These are phyloP conservation scores for Brachypodius melanocephalos DNA, from an alignment of 2,113 vertebrate species.

Conservation along the genomic window DNA sequence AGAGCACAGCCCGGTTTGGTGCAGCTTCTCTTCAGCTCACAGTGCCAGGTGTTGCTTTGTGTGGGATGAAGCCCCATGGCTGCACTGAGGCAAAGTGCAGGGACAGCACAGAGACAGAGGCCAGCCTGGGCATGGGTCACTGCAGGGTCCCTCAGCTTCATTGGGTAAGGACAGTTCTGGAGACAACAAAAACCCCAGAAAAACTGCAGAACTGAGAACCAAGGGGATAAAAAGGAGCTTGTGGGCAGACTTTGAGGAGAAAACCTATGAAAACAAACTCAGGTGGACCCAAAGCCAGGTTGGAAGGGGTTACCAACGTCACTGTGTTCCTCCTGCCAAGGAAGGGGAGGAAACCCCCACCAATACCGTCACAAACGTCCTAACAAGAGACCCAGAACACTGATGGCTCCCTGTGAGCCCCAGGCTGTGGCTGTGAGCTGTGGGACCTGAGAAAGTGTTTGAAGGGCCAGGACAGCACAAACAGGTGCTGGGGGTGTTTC, in stretches of 20 bases:
- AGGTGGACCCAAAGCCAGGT: neutral
- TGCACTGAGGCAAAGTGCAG: neutral
- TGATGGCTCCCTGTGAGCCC: neutral
- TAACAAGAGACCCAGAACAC: neutral
- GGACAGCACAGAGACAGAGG: neutral
- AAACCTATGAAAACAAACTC: neutral
- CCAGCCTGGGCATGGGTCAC: neutral
- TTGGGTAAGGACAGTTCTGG: fast-evolving
- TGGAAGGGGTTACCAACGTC: neutral
- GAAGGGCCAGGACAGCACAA: neutral
- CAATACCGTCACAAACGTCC: neutral
- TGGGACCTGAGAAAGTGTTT: fast-evolving
- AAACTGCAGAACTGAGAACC: neutral
- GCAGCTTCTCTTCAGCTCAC: neutral
- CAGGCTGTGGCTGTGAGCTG: neutral
- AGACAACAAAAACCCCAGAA: neutral
- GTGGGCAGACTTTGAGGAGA: neutral
- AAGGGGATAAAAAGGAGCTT: fast-evolving
- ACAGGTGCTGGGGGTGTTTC: neutral
- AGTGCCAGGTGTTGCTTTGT: neutral
- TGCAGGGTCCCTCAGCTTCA: fast-evolving
- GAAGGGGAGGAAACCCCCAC: neutral
- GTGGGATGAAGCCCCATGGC: neutral
- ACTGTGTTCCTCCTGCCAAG: neutral
- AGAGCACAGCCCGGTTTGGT: neutral